A percentile compares a stretch with the other conserved stretches of the same genome.
phyloP scores from a whole-genome alignment of 1,140 invertebrate species.

The Bombus terrestris region DNA sequence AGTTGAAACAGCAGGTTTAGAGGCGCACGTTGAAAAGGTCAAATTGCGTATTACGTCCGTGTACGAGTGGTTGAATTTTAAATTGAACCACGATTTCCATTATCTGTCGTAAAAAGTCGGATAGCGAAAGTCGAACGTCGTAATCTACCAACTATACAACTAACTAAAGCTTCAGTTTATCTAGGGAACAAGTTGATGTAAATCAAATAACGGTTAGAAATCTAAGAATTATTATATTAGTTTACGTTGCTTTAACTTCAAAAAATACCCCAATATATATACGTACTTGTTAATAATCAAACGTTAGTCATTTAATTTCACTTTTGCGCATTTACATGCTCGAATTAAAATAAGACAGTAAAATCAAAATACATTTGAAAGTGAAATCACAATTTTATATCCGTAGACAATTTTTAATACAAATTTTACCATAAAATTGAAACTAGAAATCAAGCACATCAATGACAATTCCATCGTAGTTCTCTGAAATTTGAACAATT shows the following conservation, averaged over 20 bases:
- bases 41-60: conserved; percentile 29
- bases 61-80: conserved; percentile 36
- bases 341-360: background rate
- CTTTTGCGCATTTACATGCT: too few species aligned
- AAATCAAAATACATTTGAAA: background rate
- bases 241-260: too few species aligned
- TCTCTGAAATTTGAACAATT: too few species aligned
- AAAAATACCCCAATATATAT: background rate
- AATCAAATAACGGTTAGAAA: background rate
- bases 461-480: too few species aligned
- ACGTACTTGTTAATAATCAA: background rate
- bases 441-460: too few species aligned
- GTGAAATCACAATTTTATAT: background rate
- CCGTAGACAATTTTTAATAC: too few species aligned
- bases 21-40: conserved; percentile 24
- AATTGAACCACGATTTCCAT: conserved; percentile 70
- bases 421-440: too few species aligned
- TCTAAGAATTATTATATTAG: background rate
- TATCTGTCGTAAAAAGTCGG: conserved; percentile 53
- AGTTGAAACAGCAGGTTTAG: background rate
- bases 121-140: conserved; percentile 19
- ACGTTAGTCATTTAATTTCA: too few species aligned
- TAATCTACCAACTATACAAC: too few species aligned
- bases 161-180: background rate
- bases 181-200: background rate